Evolutionary conservation across 2,888 invertebrate genomes (phyloP).

Genomic region (Synergus japonicus): DNA sequence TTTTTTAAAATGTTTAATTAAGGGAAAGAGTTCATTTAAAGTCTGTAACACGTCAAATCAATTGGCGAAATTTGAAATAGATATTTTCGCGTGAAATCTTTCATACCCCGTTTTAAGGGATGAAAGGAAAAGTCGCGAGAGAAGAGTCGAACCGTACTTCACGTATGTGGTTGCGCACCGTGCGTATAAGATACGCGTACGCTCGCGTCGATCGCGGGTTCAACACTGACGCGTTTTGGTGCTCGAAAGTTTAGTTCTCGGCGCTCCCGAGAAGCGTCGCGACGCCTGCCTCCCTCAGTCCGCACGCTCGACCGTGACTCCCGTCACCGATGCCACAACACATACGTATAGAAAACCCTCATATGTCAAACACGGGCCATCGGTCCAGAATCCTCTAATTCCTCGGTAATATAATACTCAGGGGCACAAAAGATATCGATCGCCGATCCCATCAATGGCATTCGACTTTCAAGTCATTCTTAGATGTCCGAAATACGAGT

Average conservation of each 20-base stretch:
- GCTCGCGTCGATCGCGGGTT: conserved; percentile 75
- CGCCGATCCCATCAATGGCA: conserved; percentile 21
- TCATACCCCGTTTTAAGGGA: conserved; percentile 17
- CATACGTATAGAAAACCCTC: conserved; percentile 48
- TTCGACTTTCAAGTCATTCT: conserved; percentile 20
- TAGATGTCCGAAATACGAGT: not conserved
- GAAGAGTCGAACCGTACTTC: conserved; percentile 45
- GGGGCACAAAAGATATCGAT: conserved; percentile 29
- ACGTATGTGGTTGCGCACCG: conserved; percentile 45
- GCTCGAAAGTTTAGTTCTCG: conserved; percentile 73
- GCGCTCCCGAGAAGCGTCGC: conserved; percentile 75
- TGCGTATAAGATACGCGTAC: conserved; percentile 70
- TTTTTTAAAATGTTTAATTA: not conserved
- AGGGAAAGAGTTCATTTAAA: not conserved
- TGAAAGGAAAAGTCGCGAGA: conserved; percentile 23
- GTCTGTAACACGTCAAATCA: not conserved
- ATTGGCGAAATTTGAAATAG: not conserved
- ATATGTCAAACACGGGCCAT: conserved; percentile 53
- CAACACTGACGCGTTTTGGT: conserved; percentile 73
- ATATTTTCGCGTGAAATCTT: not conserved
- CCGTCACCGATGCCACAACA: conserved; percentile 55
- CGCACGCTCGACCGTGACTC: conserved; percentile 53
- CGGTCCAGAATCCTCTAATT: conserved; percentile 52
- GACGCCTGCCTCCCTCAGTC: conserved; percentile 63
- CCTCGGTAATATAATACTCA: conserved; percentile 38